Evolutionary conservation across 2,888 invertebrate species (phyloP), one percentile per base, ranked within the genome.

Genomic region (Monoplex corrugatus): DNA sequence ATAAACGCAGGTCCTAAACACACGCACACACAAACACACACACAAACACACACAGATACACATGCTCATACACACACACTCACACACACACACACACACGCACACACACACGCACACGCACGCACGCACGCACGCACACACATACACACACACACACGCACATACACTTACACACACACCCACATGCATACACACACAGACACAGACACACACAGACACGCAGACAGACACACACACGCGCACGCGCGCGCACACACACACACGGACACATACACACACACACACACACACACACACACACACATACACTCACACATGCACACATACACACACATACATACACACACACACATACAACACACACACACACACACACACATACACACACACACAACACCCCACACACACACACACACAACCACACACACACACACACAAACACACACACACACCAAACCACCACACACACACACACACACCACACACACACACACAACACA

Each of bases 1-100:
- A n/a, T n/a, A n/a, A n/a, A 50, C 50, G 19, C 50, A 50, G 50
- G 19, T 19, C 50, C 8, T 19, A 50, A 13, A 57, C 57, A 57
- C 57, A 57, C 57, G 23, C 57, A 57, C 57, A 57, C 35, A 28
- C 63, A 28, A 19, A 32, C 87, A 75, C 87, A 75, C 87, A 75
- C 87, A 75, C n/a, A n/a, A n/a, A n/a, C n/a, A n/a, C n/a, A n/a
- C n/a, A n/a, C n/a, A n/a, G n/a, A n/a, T n/a, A n/a, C n/a, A n/a
- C n/a, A n/a, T n/a, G n/a, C n/a, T n/a, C 87, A 85, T 50, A 85
- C 85, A 85, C 85, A 85, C 85, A 85, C 85, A 85, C 44, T 45
- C 43, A 57, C 57, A 57, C 57, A 57, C 57, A 57, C 57, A 57
- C 57, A 57, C 57, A 57, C 57, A 57, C 57, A 57, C 57, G 23